Evolutionary conservation across 2,888 invertebrate species (phyloP).

Genomic region (Piscicola geometra): DNA sequence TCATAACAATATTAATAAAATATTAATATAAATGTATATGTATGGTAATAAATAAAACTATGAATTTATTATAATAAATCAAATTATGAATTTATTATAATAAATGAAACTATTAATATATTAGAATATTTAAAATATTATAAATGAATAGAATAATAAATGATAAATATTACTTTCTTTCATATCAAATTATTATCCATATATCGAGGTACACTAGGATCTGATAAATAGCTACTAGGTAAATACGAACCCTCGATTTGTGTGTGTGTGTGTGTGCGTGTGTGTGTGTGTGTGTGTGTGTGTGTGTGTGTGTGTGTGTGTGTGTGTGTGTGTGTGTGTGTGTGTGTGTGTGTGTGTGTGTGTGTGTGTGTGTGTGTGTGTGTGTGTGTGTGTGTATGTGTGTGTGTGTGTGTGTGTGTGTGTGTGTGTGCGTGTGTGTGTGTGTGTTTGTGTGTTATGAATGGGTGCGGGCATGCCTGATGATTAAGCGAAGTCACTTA

Average conservation of each 20-base stretch:
- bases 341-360: conserved; percentile 15
- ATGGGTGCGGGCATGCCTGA: neutral
- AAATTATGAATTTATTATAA: no score
- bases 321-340: conserved; percentile 15
- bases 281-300: conserved; percentile 4
- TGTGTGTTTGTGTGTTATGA: neutral
- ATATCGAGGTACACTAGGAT: no score
- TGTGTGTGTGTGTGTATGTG: conserved; percentile 11
- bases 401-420: conserved; percentile 4
- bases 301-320: conserved; percentile 15
- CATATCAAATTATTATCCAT: no score
- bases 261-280: conserved; percentile 8
- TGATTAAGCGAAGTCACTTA: neutral
- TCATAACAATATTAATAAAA: no score
- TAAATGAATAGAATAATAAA: no score
- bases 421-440: conserved; percentile 13
- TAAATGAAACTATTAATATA: no score
- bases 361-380: neutral
- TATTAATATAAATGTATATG: no score
- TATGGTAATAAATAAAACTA: no score
- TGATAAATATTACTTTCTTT: no score
- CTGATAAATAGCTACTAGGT: no score
- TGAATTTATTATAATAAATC: no score
- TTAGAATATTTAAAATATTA: no score
- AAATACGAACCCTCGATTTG: neutral